Base-by-base conservation (phyloP, 2,888 invertebrate genomes). In the Incurvaria masculella region DNA sequence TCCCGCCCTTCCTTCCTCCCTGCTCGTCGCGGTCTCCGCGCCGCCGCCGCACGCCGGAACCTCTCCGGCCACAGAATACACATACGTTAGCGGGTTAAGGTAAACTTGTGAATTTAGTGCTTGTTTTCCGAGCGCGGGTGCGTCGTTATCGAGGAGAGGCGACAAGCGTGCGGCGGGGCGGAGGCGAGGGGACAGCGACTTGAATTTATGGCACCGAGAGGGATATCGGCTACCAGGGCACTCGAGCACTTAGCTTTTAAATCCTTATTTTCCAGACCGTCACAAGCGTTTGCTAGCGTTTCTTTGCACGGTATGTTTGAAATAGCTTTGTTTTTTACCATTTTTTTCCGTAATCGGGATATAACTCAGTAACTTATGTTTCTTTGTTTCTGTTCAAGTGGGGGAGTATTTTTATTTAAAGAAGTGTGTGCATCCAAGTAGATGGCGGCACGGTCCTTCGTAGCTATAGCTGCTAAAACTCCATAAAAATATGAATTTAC, bases 1-100 rank as follows among this genome's bases (percentile, higher is more conserved):
- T n/a, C n/a, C n/a, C n/a, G n/a, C n/a, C n/a, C n/a, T n/a, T n/a
- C n/a, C n/a, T n/a, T n/a, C n/a, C n/a, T n/a, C n/a, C n/a, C n/a
- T n/a, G n/a, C n/a, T n/a, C n/a, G n/a, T n/a, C n/a, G n/a, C n/a
- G n/a, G n/a, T n/a, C n/a, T n/a, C n/a, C n/a, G n/a, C n/a, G n/a
- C n/a, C n/a, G n/a, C n/a, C n/a, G n/a, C n/a, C n/a, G n/a, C n/a
- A 39, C 26, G 45, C 50, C 47, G 39, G 47, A 47, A 47, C 23
- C 17, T 4, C 5, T 4, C 4, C 23, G 23, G 23, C 23, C n/a
- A 6, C 23, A 23, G 10, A 23, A 23, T n/a, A 14, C 33, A 33
- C 33, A 33, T 33, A 33, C 33, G 33, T 33, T 33, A n/a, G 33
- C 33, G 33, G 33, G 23, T 23, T 33, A 33, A 33, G 33, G 33